Evolutionary conservation across 2,797 vertebrate genomes (phyloP), one percentile per base, ranked within the genome.

Genomic region (Nyctibius grandis): DNA sequence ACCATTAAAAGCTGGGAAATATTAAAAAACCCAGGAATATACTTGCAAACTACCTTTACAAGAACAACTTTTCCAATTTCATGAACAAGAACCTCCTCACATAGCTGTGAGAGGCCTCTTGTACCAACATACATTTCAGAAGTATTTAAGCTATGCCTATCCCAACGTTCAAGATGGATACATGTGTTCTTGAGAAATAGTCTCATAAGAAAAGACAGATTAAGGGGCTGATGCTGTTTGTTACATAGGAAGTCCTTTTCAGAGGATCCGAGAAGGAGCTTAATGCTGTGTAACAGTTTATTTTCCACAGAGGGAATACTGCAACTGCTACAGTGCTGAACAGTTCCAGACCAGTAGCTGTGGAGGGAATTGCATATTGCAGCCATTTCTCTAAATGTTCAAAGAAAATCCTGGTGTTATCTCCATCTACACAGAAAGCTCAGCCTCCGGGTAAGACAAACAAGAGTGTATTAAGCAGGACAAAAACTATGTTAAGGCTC

Each of bases 271-370:
- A 97, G 89, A 97, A 98, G 95, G 91, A 97, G 79, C 70, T 59
- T 69, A 79, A 40, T 28, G 44, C 68, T 28, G n/a, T 88, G 94
- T 85, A 94, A 98, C 98, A 88, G 31, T 97, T 98, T 53, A 80
- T 98, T 69, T 98, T 79, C 98, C 98, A 98, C 98, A 98, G 98
- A 92, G 83, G 98, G 98, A 98, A 98, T 98, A 91, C 98, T 97
- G 97, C 96, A 98, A 97, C 98, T 98, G 98, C 94, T 96, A 98
- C 85, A 48, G 29, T 28, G 47, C 51, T 88, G 31, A 97, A 95
- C 98, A 98, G 97, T 95, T 98, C 94, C 97, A 98, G 98, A 75
- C 98, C 98, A 98, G 98, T 98, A 98, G 91, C 98, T 98, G 98
- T 98, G 98, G 98, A 92, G 15, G 9, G 13, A 63, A 22, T 60